A percentile compares a stretch with the other conserved stretches of the same genome.
phyloP scores from a whole-genome alignment of 2,888 invertebrate species.

The Thera obeliscata region DNA sequence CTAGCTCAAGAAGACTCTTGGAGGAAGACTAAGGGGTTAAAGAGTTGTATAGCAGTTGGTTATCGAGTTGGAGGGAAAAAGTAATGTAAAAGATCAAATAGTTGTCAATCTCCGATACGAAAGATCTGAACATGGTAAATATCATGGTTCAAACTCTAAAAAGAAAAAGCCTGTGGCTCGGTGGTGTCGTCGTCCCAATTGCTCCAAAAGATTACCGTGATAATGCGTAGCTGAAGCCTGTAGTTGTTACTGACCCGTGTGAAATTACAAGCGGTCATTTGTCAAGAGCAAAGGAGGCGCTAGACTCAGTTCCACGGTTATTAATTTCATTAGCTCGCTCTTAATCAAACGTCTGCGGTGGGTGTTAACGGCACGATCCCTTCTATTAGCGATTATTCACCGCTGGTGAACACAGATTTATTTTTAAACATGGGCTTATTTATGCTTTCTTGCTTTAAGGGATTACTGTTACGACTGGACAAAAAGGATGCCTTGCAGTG shows the following conservation, averaged over 20 bases:
- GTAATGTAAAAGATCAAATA: too few species aligned
- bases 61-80: too few species aligned
- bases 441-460: neutral
- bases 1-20: too few species aligned
- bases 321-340: conserved; percentile 80
- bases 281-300: conserved; percentile 75
- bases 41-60: too few species aligned
- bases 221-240: conserved; percentile 38
- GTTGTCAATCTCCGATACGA: too few species aligned
- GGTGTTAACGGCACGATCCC: conserved; percentile 59
- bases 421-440: conserved; percentile 22
- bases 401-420: conserved; percentile 29
- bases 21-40: too few species aligned
- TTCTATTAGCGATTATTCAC: conserved; percentile 58
- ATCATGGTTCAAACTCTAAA: neutral
- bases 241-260: conserved; percentile 71
- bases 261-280: conserved; percentile 82
- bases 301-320: conserved; percentile 70
- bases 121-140: neutral
- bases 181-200: too few species aligned
- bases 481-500: too few species aligned
- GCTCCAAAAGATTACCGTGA: neutral
- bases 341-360: conserved; percentile 73
- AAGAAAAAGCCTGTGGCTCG: too few species aligned
- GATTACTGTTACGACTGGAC: too few species aligned